Evolutionary conservation across 1,140 invertebrate species (phyloP).

Genomic region (Bombus haemorrhoidalis): DNA sequence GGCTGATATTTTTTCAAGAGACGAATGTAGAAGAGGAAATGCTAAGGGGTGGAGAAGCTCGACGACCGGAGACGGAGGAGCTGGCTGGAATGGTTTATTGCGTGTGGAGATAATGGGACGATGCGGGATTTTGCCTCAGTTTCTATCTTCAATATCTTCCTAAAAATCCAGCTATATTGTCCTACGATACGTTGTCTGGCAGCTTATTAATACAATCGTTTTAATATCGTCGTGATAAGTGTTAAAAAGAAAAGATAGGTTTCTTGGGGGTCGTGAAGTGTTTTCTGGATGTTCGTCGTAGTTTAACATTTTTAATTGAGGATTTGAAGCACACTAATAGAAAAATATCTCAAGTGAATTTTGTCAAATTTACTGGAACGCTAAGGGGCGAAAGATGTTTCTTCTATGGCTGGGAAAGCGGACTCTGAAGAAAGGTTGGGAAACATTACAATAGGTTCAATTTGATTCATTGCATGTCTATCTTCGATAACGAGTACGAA

Average conservation of each 20-base stretch:
- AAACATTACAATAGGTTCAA: too few species aligned
- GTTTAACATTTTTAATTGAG: too few species aligned
- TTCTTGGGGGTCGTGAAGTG: too few species aligned
- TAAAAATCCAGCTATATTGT: not conserved
- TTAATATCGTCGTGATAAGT: not conserved
- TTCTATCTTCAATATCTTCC: slow-evolving; percentile 2
- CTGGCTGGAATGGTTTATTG: slow-evolving; percentile 32
- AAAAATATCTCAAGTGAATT: too few species aligned
- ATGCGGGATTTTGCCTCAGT: slow-evolving; percentile 25
- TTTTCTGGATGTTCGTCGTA: too few species aligned
- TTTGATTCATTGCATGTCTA: too few species aligned
- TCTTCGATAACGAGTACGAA: not conserved
- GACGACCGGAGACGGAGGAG: not conserved
- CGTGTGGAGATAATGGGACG: slow-evolving; percentile 32
- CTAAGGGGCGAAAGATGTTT: too few species aligned
- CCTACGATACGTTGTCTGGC: not conserved
- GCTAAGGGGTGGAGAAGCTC: not conserved
- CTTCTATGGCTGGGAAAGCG: too few species aligned
- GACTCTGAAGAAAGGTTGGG: too few species aligned
- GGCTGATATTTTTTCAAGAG: slow-evolving; percentile 43
- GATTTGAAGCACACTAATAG: too few species aligned
- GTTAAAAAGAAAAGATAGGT: not conserved
- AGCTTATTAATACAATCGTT: not conserved
- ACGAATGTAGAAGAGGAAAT: slow-evolving; percentile 16
- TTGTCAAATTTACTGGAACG: too few species aligned